A percentile compares a stretch with the other conserved stretches of the same genome.
Evolutionary conservation across 2,888 invertebrate species (phyloP).

Genomic region (Cataglyphis altisquamis): DNA sequence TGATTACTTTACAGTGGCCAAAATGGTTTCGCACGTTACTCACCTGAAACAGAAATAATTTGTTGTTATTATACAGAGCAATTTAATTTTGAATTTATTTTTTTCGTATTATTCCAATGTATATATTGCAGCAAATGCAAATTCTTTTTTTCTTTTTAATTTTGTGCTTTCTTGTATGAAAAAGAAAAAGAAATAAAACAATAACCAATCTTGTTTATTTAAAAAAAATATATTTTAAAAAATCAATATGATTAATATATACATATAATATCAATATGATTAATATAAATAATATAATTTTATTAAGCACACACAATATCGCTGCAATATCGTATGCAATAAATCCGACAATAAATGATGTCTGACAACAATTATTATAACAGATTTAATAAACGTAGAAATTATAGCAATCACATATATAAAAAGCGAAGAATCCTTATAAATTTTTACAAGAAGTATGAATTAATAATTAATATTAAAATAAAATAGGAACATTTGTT

Average conservation of each 20-base stretch:
- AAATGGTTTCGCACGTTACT: conserved; percentile 35
- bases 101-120: background rate
- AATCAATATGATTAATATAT: background rate
- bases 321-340: too few species aligned
- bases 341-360: background rate
- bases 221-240: background rate
- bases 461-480: conserved; percentile 12
- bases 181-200: background rate
- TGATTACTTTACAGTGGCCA: background rate
- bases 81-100: background rate
- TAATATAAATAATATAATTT: background rate
- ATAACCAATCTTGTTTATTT: background rate
- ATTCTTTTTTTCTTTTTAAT: background rate
- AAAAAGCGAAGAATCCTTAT: background rate
- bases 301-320: background rate
- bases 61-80: background rate
- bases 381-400: background rate
- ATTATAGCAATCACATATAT: background rate
- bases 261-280: background rate
- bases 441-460: too few species aligned
- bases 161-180: background rate
- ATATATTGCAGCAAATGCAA: background rate
- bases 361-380: background rate
- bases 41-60: conserved; percentile 69
- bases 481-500: background rate